These are phyloP conservation scores for Archocentrus centrarchus DNA, from an alignment of 2,113 vertebrate species.

Conservation along the genomic window DNA sequence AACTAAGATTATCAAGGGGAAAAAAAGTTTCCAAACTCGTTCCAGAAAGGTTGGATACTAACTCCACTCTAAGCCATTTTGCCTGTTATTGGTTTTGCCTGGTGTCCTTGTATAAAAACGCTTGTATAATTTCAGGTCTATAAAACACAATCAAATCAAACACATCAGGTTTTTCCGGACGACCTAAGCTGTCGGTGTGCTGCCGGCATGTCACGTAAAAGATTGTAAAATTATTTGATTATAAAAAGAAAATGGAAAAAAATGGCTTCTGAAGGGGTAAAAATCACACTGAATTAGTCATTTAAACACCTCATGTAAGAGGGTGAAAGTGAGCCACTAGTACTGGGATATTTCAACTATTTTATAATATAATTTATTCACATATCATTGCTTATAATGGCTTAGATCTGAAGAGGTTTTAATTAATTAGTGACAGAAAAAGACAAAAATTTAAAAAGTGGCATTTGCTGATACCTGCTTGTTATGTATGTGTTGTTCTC, in stretches of 20 bases:
- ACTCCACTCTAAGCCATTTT: neutral
- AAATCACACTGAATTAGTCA: neutral
- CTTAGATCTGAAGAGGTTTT: neutral
- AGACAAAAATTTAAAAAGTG: neutral
- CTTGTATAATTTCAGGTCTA: neutral
- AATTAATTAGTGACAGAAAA: neutral
- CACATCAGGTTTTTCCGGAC: neutral
- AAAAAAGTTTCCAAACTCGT: neutral
- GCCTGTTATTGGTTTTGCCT: neutral
- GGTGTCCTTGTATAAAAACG: neutral
- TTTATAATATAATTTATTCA: neutral
- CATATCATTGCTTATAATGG: neutral
- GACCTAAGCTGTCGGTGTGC: neutral
- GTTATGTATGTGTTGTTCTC: neutral
- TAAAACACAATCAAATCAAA: neutral
- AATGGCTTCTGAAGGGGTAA: neutral
- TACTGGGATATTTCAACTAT: rapidly evolving
- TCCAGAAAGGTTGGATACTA: neutral
- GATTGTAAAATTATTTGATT: neutral
- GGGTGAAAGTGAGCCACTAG: neutral
- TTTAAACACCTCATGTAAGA: no score
- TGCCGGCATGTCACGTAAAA: neutral
- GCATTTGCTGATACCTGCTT: no score
- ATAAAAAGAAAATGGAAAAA: neutral
- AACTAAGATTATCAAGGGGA: neutral